These are phyloP conservation scores for Ischnura elegans DNA, from an alignment of 2,888 invertebrate species.

Conservation along the genomic window DNA sequence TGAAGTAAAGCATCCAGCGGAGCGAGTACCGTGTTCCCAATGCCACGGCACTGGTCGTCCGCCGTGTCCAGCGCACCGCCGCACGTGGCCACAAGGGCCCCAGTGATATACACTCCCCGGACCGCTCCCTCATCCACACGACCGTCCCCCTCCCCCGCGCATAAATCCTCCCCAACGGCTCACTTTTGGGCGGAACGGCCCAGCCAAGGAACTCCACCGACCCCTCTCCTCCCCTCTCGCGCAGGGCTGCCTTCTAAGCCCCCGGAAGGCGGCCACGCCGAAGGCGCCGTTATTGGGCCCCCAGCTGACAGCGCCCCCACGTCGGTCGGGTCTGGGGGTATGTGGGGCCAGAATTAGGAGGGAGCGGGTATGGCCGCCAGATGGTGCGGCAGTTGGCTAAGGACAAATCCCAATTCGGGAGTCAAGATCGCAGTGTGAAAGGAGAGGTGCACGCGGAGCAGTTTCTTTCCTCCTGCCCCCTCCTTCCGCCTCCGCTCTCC, in stretches of 20 bases:
- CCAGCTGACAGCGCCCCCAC: constrained; percentile 50
- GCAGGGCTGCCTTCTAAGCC: neutral
- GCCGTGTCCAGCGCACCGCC: neutral
- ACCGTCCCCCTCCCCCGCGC: neutral
- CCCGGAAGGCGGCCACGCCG: constrained; percentile 26
- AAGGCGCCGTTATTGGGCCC: constrained; percentile 58
- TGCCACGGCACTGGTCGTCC: neutral
- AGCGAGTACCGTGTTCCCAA: neutral
- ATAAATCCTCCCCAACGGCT: constrained; percentile 56
- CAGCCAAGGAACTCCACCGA: neutral
- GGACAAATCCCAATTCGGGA: constrained; percentile 67
- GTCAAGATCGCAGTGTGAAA: constrained; percentile 57
- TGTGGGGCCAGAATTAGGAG: neutral
- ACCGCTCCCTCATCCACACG: neutral
- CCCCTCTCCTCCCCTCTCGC: neutral
- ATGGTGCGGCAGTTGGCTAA: constrained; percentile 67
- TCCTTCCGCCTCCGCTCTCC: neutral
- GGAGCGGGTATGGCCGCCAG: constrained; percentile 13
- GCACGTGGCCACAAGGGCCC: neutral
- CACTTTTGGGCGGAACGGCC: constrained; percentile 27
- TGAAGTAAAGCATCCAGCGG: neutral
- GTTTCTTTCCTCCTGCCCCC: neutral
- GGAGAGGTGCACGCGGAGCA: neutral
- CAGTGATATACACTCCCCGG: constrained; percentile 34
- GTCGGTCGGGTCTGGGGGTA: neutral